Conservation (phyloP, 2,113 vertebrate species). For the Pachyramphus minor region DNA sequence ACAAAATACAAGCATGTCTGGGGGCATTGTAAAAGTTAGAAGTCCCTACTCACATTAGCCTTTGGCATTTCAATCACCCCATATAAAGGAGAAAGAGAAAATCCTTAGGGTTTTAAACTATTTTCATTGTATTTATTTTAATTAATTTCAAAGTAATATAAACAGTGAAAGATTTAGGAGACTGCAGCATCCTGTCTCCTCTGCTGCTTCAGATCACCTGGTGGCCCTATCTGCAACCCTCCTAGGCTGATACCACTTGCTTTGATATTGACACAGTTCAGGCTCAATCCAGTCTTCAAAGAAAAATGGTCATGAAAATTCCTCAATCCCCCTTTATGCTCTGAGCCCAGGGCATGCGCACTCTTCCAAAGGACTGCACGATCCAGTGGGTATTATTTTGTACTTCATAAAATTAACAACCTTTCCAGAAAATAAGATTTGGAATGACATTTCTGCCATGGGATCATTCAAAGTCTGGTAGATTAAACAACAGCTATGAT, state of each 20-base stretch:
- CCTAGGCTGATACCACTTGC: neutral
- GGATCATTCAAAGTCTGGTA: neutral
- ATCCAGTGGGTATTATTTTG: neutral
- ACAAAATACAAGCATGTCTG: neutral
- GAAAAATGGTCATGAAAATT: neutral
- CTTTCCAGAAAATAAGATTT: constrained; percentile 22
- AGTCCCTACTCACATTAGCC: neutral
- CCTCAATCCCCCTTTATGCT: neutral
- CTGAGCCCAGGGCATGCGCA: neutral
- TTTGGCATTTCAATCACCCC: neutral
- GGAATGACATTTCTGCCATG: neutral
- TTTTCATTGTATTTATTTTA: neutral
- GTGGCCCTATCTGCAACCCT: neutral
- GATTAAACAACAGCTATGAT: neutral
- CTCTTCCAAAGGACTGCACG: neutral
- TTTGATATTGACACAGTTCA: constrained; percentile 49
- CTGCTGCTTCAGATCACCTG: neutral
- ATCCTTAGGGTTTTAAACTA: neutral
- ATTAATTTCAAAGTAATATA: constrained; percentile 16
- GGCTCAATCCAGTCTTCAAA: constrained; percentile 24
- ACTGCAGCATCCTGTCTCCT: neutral
- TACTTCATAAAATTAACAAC: constrained; percentile 27
- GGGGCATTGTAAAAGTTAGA: neutral
- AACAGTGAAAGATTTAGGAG: neutral
- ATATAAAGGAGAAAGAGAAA: neutral